A percentile compares a stretch with the other conserved stretches of the same genome.
Conservation (phyloP, 1,140 invertebrate genomes). For the Hycleus phaleratus region DNA sequence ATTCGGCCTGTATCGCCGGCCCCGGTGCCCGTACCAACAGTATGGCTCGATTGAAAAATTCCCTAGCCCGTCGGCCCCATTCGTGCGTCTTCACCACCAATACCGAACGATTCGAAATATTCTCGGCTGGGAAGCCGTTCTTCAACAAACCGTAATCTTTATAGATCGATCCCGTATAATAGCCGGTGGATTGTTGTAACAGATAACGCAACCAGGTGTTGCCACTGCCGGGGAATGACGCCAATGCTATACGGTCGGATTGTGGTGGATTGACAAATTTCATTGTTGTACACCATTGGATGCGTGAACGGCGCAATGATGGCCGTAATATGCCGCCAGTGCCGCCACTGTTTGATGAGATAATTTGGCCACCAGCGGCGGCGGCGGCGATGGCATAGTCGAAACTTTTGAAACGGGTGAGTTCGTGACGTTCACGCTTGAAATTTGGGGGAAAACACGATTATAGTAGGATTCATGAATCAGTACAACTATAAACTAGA, state of each 20-base stretch:
- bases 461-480: neutral
- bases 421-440: slow-evolving; percentile 11
- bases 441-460: slow-evolving; percentile 5
- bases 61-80: slow-evolving; percentile 51
- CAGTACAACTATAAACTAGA: too few species aligned
- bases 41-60: slow-evolving; percentile 57
- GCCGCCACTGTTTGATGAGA: neutral
- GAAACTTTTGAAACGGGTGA: slow-evolving; percentile 19
- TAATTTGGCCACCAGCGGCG: too few species aligned
- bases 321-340: slow-evolving; percentile 18
- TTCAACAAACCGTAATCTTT: slow-evolving; percentile 65
- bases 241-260: slow-evolving; percentile 50
- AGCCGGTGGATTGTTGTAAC: slow-evolving; percentile 65
- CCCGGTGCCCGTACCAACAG: slow-evolving; percentile 63
- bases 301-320: slow-evolving; percentile 32
- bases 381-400: slow-evolving; percentile 15
- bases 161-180: slow-evolving; percentile 69
- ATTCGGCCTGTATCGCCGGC: slow-evolving; percentile 63
- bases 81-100: slow-evolving; percentile 76
- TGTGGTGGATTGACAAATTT: slow-evolving; percentile 37
- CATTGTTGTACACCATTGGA: slow-evolving; percentile 45
- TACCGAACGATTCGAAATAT: slow-evolving; percentile 63
- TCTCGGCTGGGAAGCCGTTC: slow-evolving; percentile 73
- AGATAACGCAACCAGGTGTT: slow-evolving; percentile 75
- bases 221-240: slow-evolving; percentile 70